These are phyloP conservation scores for Odontamblyopus lacepedii DNA, from an alignment of 2,797 vertebrate genomes.

Conservation along the genomic window DNA sequence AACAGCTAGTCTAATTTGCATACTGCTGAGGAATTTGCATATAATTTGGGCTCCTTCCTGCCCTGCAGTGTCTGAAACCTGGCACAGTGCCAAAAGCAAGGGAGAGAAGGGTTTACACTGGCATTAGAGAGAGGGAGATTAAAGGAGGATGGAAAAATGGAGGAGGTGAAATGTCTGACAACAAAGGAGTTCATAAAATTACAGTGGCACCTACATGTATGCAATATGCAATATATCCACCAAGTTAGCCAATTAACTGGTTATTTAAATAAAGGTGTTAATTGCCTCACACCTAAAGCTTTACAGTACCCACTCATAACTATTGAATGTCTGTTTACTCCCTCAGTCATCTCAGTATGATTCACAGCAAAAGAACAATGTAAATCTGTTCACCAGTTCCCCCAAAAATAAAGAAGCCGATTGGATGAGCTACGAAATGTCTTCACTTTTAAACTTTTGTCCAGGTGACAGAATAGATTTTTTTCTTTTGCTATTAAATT, in stretches of 20 bases:
- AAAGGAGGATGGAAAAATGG: slow-evolving; percentile 24
- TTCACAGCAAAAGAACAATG: too few species aligned
- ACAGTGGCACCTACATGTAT: neutral
- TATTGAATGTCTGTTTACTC: too few species aligned
- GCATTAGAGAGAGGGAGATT: slow-evolving; percentile 11
- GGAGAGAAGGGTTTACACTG: neutral
- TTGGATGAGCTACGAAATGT: too few species aligned
- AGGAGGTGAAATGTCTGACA: slow-evolving; percentile 42
- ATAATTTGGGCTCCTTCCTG: slow-evolving; percentile 25
- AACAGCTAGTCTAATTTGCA: slow-evolving; percentile 64
- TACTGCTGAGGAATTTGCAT: slow-evolving; percentile 67
- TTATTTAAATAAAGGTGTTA: neutral
- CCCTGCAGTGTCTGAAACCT: slow-evolving; percentile 62
- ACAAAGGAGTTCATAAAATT: slow-evolving; percentile 27
- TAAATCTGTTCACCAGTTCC: too few species aligned
- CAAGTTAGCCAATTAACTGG: neutral
- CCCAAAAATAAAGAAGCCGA: too few species aligned
- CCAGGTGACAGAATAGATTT: too few species aligned
- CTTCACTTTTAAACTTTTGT: too few species aligned
- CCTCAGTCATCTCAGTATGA: too few species aligned
- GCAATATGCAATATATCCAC: slow-evolving; percentile 16
- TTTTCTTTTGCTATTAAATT: too few species aligned
- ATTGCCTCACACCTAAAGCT: neutral
- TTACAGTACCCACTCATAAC: slow-evolving; percentile 17
- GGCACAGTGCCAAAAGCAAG: slow-evolving; percentile 66